Conservation (phyloP, 2,797 vertebrate genomes). For the Periophthalmus magnuspinnatus region DNA sequence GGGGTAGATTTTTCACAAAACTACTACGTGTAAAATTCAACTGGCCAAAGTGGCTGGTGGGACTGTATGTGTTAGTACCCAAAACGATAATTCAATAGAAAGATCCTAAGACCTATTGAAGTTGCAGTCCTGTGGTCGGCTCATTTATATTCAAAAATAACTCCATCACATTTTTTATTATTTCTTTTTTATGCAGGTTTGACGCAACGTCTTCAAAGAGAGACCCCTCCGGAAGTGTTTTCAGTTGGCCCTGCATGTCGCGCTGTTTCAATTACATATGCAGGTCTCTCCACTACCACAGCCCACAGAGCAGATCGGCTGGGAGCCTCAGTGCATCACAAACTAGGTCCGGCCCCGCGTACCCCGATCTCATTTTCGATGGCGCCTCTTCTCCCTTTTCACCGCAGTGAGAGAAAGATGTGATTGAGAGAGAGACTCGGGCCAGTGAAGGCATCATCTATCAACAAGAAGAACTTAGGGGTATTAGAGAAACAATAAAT, state of each 20-base stretch:
- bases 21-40: too few relatives aligned
- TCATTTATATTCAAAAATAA: constrained; percentile 58
- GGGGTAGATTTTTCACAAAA: too few relatives aligned
- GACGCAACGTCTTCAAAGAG: constrained; percentile 63
- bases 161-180: constrained; percentile 44
- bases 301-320: constrained; percentile 38
- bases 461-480: constrained; percentile 56
- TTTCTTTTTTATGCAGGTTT: constrained; percentile 13
- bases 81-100: not conserved
- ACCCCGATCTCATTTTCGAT: constrained; percentile 26
- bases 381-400: constrained; percentile 10
- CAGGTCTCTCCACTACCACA: constrained; percentile 28
- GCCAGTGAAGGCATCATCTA: constrained; percentile 62
- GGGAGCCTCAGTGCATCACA: constrained; percentile 35
- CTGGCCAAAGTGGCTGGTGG: too few relatives aligned
- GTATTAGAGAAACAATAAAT: constrained; percentile 59
- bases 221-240: constrained; percentile 42
- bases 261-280: constrained; percentile 46
- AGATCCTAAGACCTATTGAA: constrained; percentile 39
- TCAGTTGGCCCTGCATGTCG: constrained; percentile 35
- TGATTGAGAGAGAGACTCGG: constrained; percentile 53
- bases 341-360: constrained; percentile 31
- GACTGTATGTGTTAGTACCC: too few relatives aligned
- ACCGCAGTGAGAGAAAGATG: constrained; percentile 33
- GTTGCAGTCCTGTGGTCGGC: constrained; percentile 50